These are phyloP conservation scores for Phthorimaea operculella DNA, from an alignment of 1,140 invertebrate species.

Conservation along the genomic window DNA sequence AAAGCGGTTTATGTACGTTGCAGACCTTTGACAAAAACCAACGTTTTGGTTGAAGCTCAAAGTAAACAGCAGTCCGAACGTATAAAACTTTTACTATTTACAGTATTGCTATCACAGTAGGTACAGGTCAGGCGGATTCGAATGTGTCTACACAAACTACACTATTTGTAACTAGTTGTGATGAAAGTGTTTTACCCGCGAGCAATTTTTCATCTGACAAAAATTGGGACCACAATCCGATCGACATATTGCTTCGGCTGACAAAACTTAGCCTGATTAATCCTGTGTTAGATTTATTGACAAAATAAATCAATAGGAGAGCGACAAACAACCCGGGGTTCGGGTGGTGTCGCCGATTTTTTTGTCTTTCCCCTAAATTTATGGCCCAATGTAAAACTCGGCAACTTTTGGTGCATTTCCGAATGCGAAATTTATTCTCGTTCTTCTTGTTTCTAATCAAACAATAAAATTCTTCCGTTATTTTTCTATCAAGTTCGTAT, in stretches of 20 bases:
- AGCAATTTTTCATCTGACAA: neutral
- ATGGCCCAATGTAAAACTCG: conserved; percentile 16
- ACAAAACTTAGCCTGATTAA: conserved; percentile 52
- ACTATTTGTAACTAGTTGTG: neutral
- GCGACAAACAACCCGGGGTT: conserved; percentile 29
- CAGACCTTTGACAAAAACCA: neutral
- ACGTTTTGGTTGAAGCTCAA: conserved; percentile 2
- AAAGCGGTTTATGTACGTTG: too few relatives aligned
- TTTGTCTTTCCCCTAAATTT: conserved; percentile 21
- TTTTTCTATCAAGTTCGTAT: too few relatives aligned
- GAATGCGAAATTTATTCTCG: conserved; percentile 16
- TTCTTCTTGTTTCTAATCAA: too few relatives aligned
- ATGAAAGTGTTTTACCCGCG: neutral
- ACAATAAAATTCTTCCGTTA: too few relatives aligned
- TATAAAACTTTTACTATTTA: neutral
- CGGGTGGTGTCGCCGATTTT: conserved; percentile 16
- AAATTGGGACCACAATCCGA: conserved; percentile 1
- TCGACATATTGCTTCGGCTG: conserved; percentile 31
- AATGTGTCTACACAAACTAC: neutral
- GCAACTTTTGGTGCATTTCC: conserved; percentile 19
- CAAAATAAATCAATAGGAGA: conserved; percentile 46
- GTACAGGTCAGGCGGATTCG: too few relatives aligned
- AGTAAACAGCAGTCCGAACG: neutral
- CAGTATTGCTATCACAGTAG: too few relatives aligned
- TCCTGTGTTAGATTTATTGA: conserved; percentile 48